Evolutionary conservation across 2,888 invertebrate species (phyloP).

Genomic region (Malacosoma neustria): DNA sequence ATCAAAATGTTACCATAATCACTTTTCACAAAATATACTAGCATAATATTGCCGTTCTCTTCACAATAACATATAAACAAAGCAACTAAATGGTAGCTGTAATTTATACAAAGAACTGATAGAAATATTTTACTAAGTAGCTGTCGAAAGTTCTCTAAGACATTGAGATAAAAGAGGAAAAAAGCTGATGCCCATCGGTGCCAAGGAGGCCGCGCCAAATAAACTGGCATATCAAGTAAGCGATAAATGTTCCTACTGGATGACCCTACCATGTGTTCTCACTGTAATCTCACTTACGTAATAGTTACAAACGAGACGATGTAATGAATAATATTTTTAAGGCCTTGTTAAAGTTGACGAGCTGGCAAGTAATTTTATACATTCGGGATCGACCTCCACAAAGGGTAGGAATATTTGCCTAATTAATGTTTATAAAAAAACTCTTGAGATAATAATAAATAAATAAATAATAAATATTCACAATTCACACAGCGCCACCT

Average conservation of each 20-base stretch:
- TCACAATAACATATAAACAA: neutral
- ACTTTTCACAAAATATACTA: neutral
- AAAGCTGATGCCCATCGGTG: conserved; percentile 11
- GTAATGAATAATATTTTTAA: too few relatives aligned
- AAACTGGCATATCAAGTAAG: conserved; percentile 15
- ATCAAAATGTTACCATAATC: too few relatives aligned
- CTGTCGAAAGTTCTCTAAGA: conserved; percentile 19
- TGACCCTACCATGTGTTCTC: conserved; percentile 1
- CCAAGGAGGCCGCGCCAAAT: conserved; percentile 17
- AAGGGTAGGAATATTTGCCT: too few relatives aligned
- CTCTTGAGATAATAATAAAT: too few relatives aligned
- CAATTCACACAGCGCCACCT: too few relatives aligned
- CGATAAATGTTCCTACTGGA: conserved; percentile 12
- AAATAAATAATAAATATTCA: too few relatives aligned
- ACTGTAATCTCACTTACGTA: neutral
- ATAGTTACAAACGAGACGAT: too few relatives aligned
- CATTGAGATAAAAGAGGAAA: conserved; percentile 17
- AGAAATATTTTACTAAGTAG: conserved; percentile 13
- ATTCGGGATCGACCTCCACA: too few relatives aligned
- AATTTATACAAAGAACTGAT: conserved; percentile 1
- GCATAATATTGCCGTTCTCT: neutral
- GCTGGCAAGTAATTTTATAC: too few relatives aligned
- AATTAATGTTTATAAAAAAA: too few relatives aligned
- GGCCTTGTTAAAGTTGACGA: too few relatives aligned
- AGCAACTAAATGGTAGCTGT: neutral